These are phyloP conservation scores for Zosterops borbonicus DNA, from an alignment of 2,113 vertebrate species.

Conservation along the genomic window DNA sequence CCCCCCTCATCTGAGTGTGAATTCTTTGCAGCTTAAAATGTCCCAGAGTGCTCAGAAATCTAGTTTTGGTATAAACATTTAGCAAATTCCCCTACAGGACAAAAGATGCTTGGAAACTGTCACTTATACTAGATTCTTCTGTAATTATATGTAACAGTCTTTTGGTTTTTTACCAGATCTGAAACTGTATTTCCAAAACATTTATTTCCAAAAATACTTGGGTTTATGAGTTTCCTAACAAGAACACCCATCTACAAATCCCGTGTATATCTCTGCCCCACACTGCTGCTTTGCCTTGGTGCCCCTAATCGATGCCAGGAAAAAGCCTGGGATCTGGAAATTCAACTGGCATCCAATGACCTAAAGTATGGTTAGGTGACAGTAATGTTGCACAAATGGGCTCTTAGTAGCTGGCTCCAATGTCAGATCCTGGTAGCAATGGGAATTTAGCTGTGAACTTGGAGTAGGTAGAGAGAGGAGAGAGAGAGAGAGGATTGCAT, in stretches of 20 bases:
- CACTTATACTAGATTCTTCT: not conserved
- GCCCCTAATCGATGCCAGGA: not conserved
- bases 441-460: not conserved
- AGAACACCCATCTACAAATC: not conserved
- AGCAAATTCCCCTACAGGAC: not conserved
- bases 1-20: not conserved
- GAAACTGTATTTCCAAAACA: not conserved
- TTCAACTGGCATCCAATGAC: not conserved
- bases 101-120: not conserved
- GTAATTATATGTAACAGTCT: not conserved
- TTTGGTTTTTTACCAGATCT: not conserved
- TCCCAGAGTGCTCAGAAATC: not conserved
- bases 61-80: not conserved
- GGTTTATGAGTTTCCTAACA: not conserved
- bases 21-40: not conserved
- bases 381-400: not conserved
- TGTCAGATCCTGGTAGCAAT: not conserved
- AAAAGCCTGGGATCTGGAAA: not conserved
- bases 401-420: not conserved
- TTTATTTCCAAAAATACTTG: not conserved
- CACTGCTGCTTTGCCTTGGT: not conserved
- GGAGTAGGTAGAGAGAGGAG: fast-evolving
- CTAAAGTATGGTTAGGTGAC: not conserved
- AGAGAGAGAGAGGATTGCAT: not conserved
- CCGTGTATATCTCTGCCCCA: not conserved